Base-by-base conservation (phyloP, 2,797 vertebrate genomes). In the Dryobates pubescens region DNA sequence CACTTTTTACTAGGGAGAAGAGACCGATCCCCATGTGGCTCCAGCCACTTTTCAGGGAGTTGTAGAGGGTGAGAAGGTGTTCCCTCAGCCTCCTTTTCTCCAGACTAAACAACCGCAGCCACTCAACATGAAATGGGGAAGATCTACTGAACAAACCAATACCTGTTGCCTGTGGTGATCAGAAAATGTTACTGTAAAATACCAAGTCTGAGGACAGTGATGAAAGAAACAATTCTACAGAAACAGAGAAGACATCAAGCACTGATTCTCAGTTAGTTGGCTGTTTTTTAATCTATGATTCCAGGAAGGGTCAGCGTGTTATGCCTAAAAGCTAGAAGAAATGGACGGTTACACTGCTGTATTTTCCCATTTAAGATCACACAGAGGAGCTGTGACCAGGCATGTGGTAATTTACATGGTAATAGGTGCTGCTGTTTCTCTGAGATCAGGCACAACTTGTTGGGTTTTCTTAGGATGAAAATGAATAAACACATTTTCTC, bases 401-500 rank as follows among this genome's bases (percentile, higher is more conserved):
- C 65, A n/a, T 82, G 82, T 34, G 67, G 54, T 82, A 78, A 93
- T 73, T 94, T 90, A 85, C 91, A 90, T 88, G 76, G 64, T 58
- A 88, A 56, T 64, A 62, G 62, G 58, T 45, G 61, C 47, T 91
- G 90, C 89, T 79, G 71, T 77, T 93, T 86, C 85, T 90, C 82
- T 69, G 53, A 91, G 43, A 95, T 76, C 64, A 90, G 74, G 71
- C 54, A 90, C 68, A 76, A 86, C 16, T 43, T 30, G 36, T 19
- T 45, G 22, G 80, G 17, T 18, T 69, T 58, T 74, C 29, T 34
- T 2, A 62, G 29, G 38, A 27, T 43, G 47, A 56, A 86, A 92
- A 92, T 59, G 73, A 81, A 93, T 95, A 93, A 94, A 93, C 76
- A 88, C 83, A 71, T 94, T 95, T 95, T 95, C 82, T 92, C 73